phyloP scores from a whole-genome alignment of 1,140 invertebrate genomes.

The Drosophila tsacasi region DNA sequence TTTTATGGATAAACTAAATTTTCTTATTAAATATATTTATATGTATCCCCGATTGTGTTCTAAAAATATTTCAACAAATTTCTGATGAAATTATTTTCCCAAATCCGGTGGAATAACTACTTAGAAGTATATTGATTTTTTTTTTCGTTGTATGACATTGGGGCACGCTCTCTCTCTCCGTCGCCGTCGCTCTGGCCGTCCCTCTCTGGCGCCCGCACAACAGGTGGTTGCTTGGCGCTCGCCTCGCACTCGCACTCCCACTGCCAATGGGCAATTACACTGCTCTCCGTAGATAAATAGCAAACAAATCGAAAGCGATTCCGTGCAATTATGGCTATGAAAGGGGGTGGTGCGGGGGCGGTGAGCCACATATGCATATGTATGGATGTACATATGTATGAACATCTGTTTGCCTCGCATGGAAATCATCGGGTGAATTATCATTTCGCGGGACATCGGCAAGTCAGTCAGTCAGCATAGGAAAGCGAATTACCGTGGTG shows the following conservation, averaged over 20 bases:
- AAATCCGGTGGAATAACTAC: background rate
- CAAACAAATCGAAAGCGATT: conserved; percentile 41
- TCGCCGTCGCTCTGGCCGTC: background rate
- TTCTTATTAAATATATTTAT: too few species aligned
- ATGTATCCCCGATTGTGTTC: background rate
- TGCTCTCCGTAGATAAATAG: conserved; percentile 16
- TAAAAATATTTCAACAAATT: background rate
- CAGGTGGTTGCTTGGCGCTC: conserved; percentile 42
- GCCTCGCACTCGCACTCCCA: conserved; percentile 11
- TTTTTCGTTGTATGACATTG: conserved; percentile 28
- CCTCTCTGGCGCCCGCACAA: conserved; percentile 14
- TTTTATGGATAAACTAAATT: background rate
- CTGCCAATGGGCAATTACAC: conserved; percentile 27
- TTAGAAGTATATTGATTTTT: background rate
- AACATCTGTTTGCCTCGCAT: conserved; percentile 9
- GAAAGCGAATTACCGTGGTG: conserved; percentile 12
- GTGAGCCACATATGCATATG: background rate
- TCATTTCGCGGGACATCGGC: conserved; percentile 22
- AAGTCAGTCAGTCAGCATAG: conserved; percentile 24
- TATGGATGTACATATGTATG: background rate
- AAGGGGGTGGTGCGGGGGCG: background rate
- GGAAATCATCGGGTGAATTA: conserved; percentile 27
- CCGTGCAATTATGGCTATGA: conserved; percentile 19
- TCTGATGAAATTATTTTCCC: background rate
- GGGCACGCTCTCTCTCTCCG: conserved; percentile 2